Evolutionary conservation across 2,888 invertebrate species (phyloP).

Genomic region (Schizotus pectinicornis): DNA sequence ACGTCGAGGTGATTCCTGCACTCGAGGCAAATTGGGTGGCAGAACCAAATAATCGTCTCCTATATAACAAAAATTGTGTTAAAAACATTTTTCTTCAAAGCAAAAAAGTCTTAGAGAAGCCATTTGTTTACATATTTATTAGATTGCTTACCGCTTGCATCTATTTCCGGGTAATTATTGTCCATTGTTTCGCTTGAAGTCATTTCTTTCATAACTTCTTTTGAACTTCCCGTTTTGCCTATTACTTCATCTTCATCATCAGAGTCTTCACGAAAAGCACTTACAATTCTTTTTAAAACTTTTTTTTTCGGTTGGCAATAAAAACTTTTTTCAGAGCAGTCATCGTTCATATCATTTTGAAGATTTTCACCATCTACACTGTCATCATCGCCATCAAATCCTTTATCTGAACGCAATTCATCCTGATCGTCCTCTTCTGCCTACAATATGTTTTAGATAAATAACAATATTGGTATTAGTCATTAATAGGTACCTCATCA

Average conservation of each 20-base stretch:
- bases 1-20: constrained; percentile 42
- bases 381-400: constrained; percentile 39
- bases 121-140: no score
- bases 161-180: no score
- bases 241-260: constrained; percentile 48
- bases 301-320: constrained; percentile 36
- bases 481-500: constrained; percentile 41
- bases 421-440: constrained; percentile 45
- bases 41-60: constrained; percentile 49
- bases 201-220: constrained; percentile 9
- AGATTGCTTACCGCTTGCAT: background rate
- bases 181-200: no score
- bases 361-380: constrained; percentile 37
- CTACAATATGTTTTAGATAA: constrained; percentile 15
- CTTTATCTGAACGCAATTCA: constrained; percentile 43
- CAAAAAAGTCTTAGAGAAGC: background rate
- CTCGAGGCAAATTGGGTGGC: constrained; percentile 47
- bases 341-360: background rate
- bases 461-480: constrained; percentile 13
- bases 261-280: constrained; percentile 48
- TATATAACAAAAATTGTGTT: constrained; percentile 10
- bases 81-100: constrained; percentile 1
- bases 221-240: constrained; percentile 18
- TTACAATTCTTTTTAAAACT: constrained; percentile 49
- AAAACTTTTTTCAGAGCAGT: background rate